A percentile compares a stretch with the other conserved stretches of the same genome.
Evolutionary conservation across 2,888 invertebrate genomes (phyloP).

Genomic region (Venustoraphidia nigricollis): DNA sequence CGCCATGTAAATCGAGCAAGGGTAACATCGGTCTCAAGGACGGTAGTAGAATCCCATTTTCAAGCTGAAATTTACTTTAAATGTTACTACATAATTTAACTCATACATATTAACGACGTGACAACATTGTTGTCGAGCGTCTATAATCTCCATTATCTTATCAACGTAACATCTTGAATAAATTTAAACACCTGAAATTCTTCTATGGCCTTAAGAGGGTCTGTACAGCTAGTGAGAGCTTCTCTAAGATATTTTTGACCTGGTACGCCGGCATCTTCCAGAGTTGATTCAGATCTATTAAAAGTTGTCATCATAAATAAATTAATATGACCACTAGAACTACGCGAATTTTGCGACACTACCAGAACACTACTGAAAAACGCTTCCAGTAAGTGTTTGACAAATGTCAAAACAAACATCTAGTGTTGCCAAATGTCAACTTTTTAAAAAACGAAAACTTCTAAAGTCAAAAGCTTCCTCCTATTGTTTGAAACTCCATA

Average conservation of each 20-base stretch:
- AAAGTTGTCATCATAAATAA: conserved; percentile 5
- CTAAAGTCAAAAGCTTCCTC: too few species aligned
- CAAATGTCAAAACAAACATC: too few species aligned
- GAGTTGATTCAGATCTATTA: conserved; percentile 22
- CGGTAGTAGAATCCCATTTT: conserved; percentile 83
- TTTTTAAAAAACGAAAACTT: too few species aligned
- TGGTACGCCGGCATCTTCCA: conserved; percentile 27
- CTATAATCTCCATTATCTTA: not conserved
- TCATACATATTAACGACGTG: not conserved
- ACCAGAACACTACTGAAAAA: too few species aligned
- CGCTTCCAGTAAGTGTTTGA: too few species aligned
- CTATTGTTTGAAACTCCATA: too few species aligned
- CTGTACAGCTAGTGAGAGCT: conserved; percentile 87
- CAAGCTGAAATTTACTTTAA: conserved; percentile 36
- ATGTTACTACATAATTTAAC: conserved; percentile 4
- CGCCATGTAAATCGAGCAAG: conserved; percentile 84
- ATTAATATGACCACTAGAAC: too few species aligned
- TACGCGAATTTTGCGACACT: too few species aligned
- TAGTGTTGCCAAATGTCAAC: too few species aligned
- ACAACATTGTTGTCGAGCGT: not conserved
- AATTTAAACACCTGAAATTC: conserved; percentile 65
- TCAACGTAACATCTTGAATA: not conserved
- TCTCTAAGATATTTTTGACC: conserved; percentile 40
- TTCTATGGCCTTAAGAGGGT: conserved; percentile 95
- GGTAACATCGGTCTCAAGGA: conserved; percentile 91